Conservation (phyloP, 1,140 invertebrate genomes). For the Cyclina sinensis region DNA sequence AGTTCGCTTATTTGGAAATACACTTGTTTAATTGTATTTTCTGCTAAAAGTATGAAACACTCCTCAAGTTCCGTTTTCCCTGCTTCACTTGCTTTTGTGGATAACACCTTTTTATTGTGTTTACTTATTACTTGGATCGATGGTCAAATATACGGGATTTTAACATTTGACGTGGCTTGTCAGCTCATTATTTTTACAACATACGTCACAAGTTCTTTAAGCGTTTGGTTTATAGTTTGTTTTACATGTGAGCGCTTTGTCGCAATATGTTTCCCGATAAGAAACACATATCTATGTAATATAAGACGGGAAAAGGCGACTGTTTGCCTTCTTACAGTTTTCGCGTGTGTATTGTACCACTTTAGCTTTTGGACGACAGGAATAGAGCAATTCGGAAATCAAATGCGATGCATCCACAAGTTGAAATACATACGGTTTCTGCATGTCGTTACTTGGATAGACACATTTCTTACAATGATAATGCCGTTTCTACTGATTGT, state of each 20-base stretch:
- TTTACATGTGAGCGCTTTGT: conserved; percentile 84
- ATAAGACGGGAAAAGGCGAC: conserved; percentile 61
- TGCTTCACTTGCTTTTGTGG: conserved; percentile 33
- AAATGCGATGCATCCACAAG: conserved; percentile 11
- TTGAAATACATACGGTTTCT: conserved; percentile 81
- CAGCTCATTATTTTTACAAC: conserved; percentile 77
- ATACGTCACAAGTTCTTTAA: conserved; percentile 78
- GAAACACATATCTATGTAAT: conserved; percentile 75
- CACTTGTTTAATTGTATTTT: conserved; percentile 50
- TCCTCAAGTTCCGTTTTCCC: conserved; percentile 48
- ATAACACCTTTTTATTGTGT: conserved; percentile 23
- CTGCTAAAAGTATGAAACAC: conserved; percentile 31
- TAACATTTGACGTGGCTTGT: conserved; percentile 61
- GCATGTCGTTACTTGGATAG: conserved; percentile 88
- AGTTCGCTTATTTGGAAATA: conserved; percentile 43
- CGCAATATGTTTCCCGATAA: conserved; percentile 80
- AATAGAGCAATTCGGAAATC: conserved; percentile 23
- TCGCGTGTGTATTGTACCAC: conserved; percentile 69
- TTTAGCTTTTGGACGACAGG: conserved; percentile 63
- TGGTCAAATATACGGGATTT: neutral
- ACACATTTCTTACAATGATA: conserved; percentile 88
- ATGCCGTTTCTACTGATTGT: conserved; percentile 88
- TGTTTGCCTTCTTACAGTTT: conserved; percentile 44
- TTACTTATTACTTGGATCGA: conserved; percentile 46
- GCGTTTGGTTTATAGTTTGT: conserved; percentile 82